A percentile compares a stretch with the other conserved stretches of the same genome.
Conservation (phyloP, 2,888 invertebrate genomes). For the Cantharis rufa region DNA sequence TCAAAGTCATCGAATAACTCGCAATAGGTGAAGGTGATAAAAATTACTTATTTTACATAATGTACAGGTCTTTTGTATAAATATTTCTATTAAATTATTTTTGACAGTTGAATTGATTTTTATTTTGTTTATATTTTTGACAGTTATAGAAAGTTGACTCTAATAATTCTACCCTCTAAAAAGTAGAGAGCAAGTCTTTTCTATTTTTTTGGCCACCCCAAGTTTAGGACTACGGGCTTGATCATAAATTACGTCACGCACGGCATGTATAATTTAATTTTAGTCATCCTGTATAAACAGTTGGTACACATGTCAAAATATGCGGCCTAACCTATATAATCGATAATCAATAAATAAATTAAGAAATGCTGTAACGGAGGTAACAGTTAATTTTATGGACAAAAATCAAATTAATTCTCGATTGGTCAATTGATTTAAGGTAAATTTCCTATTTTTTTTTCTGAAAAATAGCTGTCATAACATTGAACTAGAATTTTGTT, state of each 20-base stretch:
- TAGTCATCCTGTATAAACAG: background rate
- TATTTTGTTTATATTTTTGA: too few species aligned
- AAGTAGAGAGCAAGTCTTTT: too few species aligned
- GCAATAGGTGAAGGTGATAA: background rate
- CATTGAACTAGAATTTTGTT: background rate
- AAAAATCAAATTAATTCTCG: background rate
- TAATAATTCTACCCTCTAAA: too few species aligned
- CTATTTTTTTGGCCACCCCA: too few species aligned
- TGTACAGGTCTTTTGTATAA: background rate
- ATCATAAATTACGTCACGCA: too few species aligned
- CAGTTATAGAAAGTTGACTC: too few species aligned
- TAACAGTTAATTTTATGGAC: background rate
- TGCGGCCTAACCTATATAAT: background rate
- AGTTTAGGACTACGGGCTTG: too few species aligned
- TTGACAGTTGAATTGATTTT: background rate
- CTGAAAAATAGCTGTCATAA: background rate
- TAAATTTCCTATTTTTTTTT: background rate
- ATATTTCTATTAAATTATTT: background rate
- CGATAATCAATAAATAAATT: background rate
- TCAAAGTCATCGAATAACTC: constrained; percentile 32
- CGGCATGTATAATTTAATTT: too few species aligned
- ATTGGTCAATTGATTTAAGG: background rate
- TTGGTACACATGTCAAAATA: background rate
- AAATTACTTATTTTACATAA: background rate
- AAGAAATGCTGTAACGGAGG: background rate